phyloP scores from a whole-genome alignment of 2,888 invertebrate genomes.

The Eurois occulta region DNA sequence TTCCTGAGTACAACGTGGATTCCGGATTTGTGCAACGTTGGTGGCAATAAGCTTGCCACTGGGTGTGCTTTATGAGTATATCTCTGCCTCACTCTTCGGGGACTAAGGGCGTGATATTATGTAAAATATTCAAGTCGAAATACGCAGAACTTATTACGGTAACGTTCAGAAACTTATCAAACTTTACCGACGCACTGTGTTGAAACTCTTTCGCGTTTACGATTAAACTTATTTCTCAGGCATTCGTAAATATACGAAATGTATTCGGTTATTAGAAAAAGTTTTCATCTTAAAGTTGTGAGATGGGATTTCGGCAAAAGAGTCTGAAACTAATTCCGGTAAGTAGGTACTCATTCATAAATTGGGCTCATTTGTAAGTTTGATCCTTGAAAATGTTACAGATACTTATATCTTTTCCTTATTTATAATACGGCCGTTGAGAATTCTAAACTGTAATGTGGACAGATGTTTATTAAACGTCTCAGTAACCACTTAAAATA shows the following conservation, averaged over 20 bases:
- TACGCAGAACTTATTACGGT: conserved; percentile 29
- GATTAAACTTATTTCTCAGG: conserved; percentile 30
- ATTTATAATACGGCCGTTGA: background rate
- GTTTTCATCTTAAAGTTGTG: conserved; percentile 30
- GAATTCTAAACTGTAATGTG: background rate
- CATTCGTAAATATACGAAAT: conserved; percentile 40
- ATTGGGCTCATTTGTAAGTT: conserved; percentile 5
- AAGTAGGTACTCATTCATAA: conserved; percentile 18
- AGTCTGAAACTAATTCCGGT: conserved; percentile 25
- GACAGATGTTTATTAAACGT: background rate
- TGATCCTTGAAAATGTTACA: background rate
- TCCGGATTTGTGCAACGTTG: background rate
- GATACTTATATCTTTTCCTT: background rate
- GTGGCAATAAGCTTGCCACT: background rate
- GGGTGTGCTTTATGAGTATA: background rate
- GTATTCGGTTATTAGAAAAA: conserved; percentile 43
- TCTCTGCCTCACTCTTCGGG: background rate
- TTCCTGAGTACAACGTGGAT: background rate
- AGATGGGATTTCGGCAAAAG: conserved; percentile 23
- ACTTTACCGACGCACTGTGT: conserved; percentile 40
- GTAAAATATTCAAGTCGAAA: background rate
- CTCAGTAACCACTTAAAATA: conserved; percentile 7
- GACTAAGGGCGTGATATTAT: background rate
- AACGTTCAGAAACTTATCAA: conserved; percentile 46
- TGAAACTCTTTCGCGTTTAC: conserved; percentile 40